phyloP scores from a whole-genome alignment of 1,140 invertebrate genomes.

The Drosophila varians region DNA sequence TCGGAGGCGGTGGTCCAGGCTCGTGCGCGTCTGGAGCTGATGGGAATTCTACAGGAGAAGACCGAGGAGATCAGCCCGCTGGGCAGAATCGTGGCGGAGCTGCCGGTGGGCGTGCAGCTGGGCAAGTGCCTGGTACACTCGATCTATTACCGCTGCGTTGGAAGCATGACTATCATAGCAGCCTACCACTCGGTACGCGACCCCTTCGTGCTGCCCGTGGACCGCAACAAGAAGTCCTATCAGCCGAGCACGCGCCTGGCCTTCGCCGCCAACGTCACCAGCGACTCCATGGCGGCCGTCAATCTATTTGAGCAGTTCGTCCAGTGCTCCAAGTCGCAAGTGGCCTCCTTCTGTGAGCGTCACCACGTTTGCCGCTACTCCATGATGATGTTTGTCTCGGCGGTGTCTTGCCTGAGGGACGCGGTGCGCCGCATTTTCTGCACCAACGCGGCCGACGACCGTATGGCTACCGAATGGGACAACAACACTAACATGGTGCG shows the following conservation, averaged over 20 bases:
- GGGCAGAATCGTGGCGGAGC: constrained; percentile 84
- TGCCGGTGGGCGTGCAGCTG: constrained; percentile 83
- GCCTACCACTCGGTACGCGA: constrained; percentile 94
- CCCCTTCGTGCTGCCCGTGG: constrained; percentile 90
- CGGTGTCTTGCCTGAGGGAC: constrained; percentile 48
- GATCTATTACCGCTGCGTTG: constrained; percentile 95
- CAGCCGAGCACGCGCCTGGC: constrained; percentile 86
- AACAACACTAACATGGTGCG: constrained; percentile 96
- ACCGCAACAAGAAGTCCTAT: constrained; percentile 84
- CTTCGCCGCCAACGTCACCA: constrained; percentile 86
- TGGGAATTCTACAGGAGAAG: constrained; percentile 90
- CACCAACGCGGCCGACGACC: neutral
- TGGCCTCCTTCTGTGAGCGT: constrained; percentile 37
- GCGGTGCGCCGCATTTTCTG: constrained; percentile 44
- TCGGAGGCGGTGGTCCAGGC: constrained; percentile 87
- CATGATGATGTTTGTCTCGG: constrained; percentile 65
- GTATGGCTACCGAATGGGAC: constrained; percentile 12
- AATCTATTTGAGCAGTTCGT: constrained; percentile 56
- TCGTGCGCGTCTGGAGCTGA: constrained; percentile 88
- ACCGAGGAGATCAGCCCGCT: constrained; percentile 94
- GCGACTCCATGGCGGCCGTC: constrained; percentile 95
- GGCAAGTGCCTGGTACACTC: constrained; percentile 96
- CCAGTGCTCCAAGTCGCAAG: neutral
- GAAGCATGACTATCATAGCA: constrained; percentile 97
- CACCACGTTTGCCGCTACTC: constrained; percentile 45